Conservation (phyloP, 2,888 invertebrate species). For the Cepaea hortensis region DNA sequence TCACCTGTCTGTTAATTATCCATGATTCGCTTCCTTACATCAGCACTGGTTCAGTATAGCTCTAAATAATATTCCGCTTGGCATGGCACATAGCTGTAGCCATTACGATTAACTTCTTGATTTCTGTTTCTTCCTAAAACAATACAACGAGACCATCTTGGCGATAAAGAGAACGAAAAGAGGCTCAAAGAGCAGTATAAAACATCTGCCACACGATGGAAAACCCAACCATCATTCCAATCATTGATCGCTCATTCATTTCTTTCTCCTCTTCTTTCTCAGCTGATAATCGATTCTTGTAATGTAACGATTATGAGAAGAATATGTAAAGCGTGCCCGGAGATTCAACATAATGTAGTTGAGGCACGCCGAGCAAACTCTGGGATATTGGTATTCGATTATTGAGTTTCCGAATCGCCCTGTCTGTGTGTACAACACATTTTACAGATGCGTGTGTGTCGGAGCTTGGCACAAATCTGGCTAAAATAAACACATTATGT, state of each 20-base stretch:
- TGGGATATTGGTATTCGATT: neutral
- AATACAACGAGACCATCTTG: neutral
- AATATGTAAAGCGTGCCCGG: neutral
- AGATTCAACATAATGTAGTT: neutral
- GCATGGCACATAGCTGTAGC: neutral
- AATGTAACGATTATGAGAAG: slow-evolving; percentile 13
- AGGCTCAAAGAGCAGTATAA: neutral
- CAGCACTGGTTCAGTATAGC: no score
- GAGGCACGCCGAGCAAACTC: neutral
- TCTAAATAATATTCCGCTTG: no score
- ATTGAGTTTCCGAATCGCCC: neutral
- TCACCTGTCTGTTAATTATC: no score
- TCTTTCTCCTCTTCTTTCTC: neutral
- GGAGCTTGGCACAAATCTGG: no score
- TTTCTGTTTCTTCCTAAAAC: no score
- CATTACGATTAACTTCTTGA: neutral
- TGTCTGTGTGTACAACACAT: neutral
- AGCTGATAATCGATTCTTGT: slow-evolving; percentile 1
- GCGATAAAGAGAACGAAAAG: neutral
- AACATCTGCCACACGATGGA: neutral
- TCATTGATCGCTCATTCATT: neutral
- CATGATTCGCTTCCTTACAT: no score
- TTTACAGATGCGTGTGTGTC: neutral
- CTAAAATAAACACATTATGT: neutral
- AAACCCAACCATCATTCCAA: neutral